Percentiles rank a stretch among this genome's conserved stretches.
Evolutionary conservation across 2,113 vertebrate species (phyloP).

Genomic region (Sus scrofa): DNA sequence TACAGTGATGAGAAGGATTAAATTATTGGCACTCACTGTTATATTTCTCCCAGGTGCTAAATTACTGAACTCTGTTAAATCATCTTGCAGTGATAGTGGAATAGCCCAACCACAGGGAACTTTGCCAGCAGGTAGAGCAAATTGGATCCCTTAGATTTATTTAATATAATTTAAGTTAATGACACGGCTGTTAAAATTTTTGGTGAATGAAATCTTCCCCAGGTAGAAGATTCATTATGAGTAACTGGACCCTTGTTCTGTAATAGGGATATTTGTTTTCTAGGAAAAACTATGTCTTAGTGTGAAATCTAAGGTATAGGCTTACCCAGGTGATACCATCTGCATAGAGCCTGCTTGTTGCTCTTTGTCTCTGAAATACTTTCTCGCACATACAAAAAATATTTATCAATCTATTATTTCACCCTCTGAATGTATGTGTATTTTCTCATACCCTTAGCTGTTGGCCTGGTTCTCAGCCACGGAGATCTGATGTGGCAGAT

Average conservation of each 20-base stretch:
- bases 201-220: neutral
- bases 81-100: neutral
- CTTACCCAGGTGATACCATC: neutral
- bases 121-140: neutral
- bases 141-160: neutral
- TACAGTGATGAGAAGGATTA: conserved; percentile 55
- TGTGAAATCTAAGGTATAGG: neutral
- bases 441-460: neutral
- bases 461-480: neutral
- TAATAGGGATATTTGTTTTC: conserved; percentile 11
- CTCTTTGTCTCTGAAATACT: conserved; percentile 49
- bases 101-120: neutral
- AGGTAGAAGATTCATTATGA: neutral
- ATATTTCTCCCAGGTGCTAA: conserved; percentile 49
- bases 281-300: neutral
- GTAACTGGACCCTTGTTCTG: neutral
- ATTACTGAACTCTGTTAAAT: conserved; percentile 50
- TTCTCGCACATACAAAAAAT: neutral
- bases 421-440: neutral
- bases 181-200: conserved; percentile 1
- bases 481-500: neutral
- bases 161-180: conserved; percentile 17
- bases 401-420: neutral
- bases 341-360: neutral
- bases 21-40: conserved; percentile 46